Evolutionary conservation across 1,140 invertebrate species (phyloP).

Genomic region (Pseudachorutes palmiensis): DNA sequence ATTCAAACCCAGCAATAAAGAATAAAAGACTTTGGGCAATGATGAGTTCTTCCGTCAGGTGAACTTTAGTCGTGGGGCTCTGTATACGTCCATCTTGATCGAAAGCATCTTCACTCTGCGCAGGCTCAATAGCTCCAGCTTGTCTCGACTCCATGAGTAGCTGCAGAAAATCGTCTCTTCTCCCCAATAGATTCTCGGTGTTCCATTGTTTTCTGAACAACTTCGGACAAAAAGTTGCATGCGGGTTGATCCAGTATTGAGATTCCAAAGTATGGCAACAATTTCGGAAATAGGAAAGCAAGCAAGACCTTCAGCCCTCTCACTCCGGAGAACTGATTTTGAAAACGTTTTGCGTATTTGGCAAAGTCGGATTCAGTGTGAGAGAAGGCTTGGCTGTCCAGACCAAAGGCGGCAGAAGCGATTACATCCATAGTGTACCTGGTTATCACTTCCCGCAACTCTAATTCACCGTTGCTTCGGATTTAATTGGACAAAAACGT

Average conservation of each 20-base stretch:
- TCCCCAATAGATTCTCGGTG: slow-evolving; percentile 10
- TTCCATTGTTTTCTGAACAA: slow-evolving; percentile 42
- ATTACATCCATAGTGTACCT: slow-evolving; percentile 26
- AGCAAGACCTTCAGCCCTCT: background rate
- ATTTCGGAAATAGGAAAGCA: background rate
- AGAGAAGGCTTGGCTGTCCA: slow-evolving; percentile 22
- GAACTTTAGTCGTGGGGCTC: slow-evolving; percentile 16
- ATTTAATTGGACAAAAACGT: slow-evolving; percentile 6
- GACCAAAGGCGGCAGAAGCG: slow-evolving; percentile 21
- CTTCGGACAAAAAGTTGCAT: slow-evolving; percentile 40
- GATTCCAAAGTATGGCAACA: background rate
- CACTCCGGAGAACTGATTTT: background rate
- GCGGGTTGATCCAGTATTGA: background rate
- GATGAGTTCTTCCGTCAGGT: slow-evolving; percentile 39
- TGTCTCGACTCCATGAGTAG: slow-evolving; percentile 43
- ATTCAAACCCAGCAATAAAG: slow-evolving; percentile 64
- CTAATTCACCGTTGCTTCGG: background rate
- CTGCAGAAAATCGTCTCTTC: slow-evolving; percentile 39
- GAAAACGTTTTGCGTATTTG: background rate
- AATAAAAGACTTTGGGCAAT: slow-evolving; percentile 57
- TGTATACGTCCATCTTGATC: slow-evolving; percentile 36
- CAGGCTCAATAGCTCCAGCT: slow-evolving; percentile 40
- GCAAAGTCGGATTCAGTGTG: slow-evolving; percentile 15
- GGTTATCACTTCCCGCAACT: slow-evolving; percentile 10
- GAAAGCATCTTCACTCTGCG: slow-evolving; percentile 44